Base-by-base conservation (phyloP, 2,888 invertebrate species). In the Aproaerema taeniolella region DNA sequence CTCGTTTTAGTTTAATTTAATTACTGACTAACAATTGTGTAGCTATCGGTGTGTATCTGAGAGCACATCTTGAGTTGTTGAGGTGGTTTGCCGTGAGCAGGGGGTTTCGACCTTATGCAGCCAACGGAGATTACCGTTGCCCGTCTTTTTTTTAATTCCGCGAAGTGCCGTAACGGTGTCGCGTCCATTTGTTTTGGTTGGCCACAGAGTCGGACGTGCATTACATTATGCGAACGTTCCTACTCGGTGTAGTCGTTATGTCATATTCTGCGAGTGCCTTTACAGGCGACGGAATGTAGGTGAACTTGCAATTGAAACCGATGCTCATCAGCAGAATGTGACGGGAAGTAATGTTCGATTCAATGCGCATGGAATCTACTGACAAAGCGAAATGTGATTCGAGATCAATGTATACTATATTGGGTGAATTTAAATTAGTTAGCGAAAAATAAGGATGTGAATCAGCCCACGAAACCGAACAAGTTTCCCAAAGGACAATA, bases 81-180 rank as follows among this genome's bases (percentile, higher is more conserved):
- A n/a, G 64, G 56, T 61, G 56, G 47, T 51, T 60, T 71, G 75
- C 71, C 63, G 70, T 66, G 59, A 61, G 61, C 57, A 50, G 61
- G 49, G 64, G 58, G 63, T 67, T 70, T 67, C 68, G 65, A 67
- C 70, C 67, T 73, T 69, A 72, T 64, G 51, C 57, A 54, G 55
- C 65, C 64, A 72, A 74, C 78, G 71, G 69, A 75, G 73, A 78
- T 76, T 80, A 82, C 83, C 80, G 85, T 82, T 86, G 73, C 58
- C 58, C 65, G 53, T 67, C 71, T 66, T 62, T 66, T 74, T 72
- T 76, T 80, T 75, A 68, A 76, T 83, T 85, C 85, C 59, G 72
- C 81, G 82, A 82, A 85, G 69, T 73, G 66, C 52, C 67, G 69
- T 85, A 85, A 85, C 85, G 85, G 85, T 83, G 72, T 72, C 67